Percentiles rank a stretch among this genome's conserved stretches.
These are phyloP conservation scores for Plecturocebus donacophilus DNA, from an alignment of 2,113 vertebrate genomes.

Conservation along the genomic window DNA sequence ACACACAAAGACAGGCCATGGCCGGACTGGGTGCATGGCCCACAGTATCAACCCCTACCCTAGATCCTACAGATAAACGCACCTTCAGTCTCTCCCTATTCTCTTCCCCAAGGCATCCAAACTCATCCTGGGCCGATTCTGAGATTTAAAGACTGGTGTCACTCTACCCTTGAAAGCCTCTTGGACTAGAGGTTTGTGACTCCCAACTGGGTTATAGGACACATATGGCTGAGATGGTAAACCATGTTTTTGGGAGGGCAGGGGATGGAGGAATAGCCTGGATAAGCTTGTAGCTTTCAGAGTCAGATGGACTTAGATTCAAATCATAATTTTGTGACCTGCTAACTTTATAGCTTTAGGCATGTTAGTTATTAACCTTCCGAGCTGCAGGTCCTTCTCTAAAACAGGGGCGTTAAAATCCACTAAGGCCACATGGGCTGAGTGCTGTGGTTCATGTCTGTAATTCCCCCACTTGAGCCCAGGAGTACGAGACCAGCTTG, in stretches of 20 bases:
- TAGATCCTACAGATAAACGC: rapidly evolving
- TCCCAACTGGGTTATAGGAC: not conserved
- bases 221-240: not conserved
- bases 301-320: not conserved
- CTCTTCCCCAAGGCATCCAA: not conserved
- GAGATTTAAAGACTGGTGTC: not conserved
- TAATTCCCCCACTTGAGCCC: not conserved
- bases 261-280: not conserved
- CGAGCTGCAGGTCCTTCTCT: not conserved
- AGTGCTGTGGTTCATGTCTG: not conserved
- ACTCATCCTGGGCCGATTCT: not conserved
- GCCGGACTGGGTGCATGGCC: rapidly evolving
- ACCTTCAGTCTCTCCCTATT: no score
- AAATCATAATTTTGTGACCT: no score
- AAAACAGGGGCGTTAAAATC: not conserved
- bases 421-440: not conserved
- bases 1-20: not conserved
- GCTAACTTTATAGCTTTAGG: no score
- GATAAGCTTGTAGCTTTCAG: not conserved
- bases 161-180: not conserved
- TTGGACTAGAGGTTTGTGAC: not conserved
- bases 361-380: not conserved
- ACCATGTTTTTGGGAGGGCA: not conserved
- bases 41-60: not conserved
- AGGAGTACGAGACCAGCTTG: not conserved